A percentile compares a stretch with the other conserved stretches of the same genome.
phyloP scores from a whole-genome alignment of 2,113 vertebrate species.

The Solea solea region DNA sequence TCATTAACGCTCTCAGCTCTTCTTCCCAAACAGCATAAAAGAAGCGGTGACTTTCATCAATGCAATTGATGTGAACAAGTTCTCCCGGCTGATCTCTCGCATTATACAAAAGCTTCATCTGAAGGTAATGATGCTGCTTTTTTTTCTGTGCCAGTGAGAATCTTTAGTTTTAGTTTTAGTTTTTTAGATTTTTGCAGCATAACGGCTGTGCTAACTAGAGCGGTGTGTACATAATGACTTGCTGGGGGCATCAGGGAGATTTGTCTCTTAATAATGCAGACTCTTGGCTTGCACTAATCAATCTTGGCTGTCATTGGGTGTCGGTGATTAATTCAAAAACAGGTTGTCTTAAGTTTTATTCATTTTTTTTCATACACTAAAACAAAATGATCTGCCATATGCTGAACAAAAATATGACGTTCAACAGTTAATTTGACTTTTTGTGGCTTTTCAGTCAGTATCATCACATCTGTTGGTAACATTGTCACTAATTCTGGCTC shows the following conservation, averaged over 20 bases:
- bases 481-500: too few relatives aligned
- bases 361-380: too few relatives aligned
- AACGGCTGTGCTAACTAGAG: conserved; percentile 24
- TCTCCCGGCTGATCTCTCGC: conserved; percentile 89
- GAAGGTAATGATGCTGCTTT: conserved; percentile 84
- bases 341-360: background rate
- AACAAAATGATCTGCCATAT: too few relatives aligned
- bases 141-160: conserved; percentile 23
- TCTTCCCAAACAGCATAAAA: conserved; percentile 85
- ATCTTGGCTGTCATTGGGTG: background rate
- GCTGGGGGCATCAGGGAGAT: conserved; percentile 19
- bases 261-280: conserved; percentile 23
- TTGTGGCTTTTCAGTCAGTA: too few relatives aligned
- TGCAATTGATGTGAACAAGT: conserved; percentile 86
- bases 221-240: conserved; percentile 35
- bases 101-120: conserved; percentile 95
- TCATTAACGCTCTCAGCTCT: conserved; percentile 9
- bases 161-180: too few relatives aligned
- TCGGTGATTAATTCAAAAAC: too few relatives aligned
- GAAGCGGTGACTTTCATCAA: conserved; percentile 91
- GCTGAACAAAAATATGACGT: too few relatives aligned
- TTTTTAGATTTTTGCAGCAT: conserved; percentile 26
- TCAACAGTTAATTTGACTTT: too few relatives aligned
- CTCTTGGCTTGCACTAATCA: conserved; percentile 24
- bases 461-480: too few relatives aligned